These are phyloP conservation scores for Sebastes vulpes DNA, from an alignment of 2,797 vertebrate genomes.

Conservation along the genomic window DNA sequence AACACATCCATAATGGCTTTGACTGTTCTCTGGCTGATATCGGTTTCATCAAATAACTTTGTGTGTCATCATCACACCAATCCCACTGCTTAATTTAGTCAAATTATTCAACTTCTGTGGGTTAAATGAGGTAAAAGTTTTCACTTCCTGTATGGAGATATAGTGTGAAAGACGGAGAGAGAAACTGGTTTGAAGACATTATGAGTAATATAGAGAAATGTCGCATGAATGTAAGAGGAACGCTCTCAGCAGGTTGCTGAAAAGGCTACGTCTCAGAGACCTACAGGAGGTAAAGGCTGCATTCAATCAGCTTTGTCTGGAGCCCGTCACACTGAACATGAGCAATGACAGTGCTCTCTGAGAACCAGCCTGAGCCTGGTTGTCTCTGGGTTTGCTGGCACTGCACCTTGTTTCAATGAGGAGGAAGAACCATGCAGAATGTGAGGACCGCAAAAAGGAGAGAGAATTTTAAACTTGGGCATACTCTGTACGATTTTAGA, in stretches of 20 bases:
- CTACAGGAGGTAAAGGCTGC: conserved; percentile 13
- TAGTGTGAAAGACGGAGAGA: not conserved
- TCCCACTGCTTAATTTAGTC: not conserved
- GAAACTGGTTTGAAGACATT: not conserved
- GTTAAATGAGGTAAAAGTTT: not conserved
- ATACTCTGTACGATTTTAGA: no score
- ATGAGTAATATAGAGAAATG: not conserved
- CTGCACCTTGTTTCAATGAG: conserved; percentile 45
- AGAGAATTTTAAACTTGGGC: no score
- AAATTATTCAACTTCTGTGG: not conserved
- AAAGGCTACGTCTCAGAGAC: not conserved
- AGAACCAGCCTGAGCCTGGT: conserved; percentile 16
- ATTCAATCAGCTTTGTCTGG: conserved; percentile 52
- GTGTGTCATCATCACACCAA: not conserved
- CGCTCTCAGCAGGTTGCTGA: conserved; percentile 15
- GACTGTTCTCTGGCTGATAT: not conserved
- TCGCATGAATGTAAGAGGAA: not conserved
- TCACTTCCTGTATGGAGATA: not conserved
- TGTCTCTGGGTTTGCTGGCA: conserved; percentile 31
- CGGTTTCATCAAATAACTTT: not conserved
- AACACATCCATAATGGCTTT: not conserved
- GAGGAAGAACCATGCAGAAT: conserved; percentile 15
- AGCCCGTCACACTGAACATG: conserved; percentile 36
- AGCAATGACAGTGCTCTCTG: conserved; percentile 32
- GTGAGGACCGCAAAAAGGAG: conserved; percentile 25